phyloP scores from a whole-genome alignment of 2,888 invertebrate species.

The Neocrepidodera transversa region DNA sequence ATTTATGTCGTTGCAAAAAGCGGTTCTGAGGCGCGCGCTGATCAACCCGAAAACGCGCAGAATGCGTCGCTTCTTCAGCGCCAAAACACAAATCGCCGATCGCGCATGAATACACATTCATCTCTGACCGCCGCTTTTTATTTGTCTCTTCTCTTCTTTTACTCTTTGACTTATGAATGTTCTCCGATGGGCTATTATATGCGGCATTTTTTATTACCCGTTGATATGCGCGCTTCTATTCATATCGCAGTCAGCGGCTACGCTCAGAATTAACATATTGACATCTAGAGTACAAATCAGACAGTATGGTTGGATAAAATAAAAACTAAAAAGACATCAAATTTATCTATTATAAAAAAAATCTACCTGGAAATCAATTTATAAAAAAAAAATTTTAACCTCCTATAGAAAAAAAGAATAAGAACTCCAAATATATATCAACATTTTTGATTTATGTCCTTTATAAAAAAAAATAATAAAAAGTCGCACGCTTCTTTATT shows the following conservation, averaged over 20 bases:
- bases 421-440: neutral
- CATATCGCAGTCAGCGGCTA: conserved; percentile 39
- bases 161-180: conserved; percentile 56
- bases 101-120: conserved; percentile 58
- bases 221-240: conserved; percentile 49
- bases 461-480: conserved; percentile 1
- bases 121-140: conserved; percentile 55
- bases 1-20: conserved; percentile 44
- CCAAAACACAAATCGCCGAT: conserved; percentile 60
- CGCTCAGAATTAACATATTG: conserved; percentile 17
- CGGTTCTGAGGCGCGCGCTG: conserved; percentile 49
- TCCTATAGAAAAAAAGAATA: too few species aligned
- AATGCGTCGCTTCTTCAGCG: conserved; percentile 59
- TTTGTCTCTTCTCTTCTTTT: conserved; percentile 38
- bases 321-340: neutral
- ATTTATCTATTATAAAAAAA: too few species aligned
- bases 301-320: neutral
- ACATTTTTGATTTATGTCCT: neutral
- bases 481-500: conserved; percentile 16
- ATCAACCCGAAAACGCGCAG: conserved; percentile 53
- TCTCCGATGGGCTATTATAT: conserved; percentile 48
- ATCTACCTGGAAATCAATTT: too few species aligned
- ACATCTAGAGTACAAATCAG: conserved; percentile 4
- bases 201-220: conserved; percentile 45
- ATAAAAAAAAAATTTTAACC: too few species aligned